These are phyloP conservation scores for Pherbina coryleti DNA, from an alignment of 2,888 invertebrate species.

Conservation along the genomic window DNA sequence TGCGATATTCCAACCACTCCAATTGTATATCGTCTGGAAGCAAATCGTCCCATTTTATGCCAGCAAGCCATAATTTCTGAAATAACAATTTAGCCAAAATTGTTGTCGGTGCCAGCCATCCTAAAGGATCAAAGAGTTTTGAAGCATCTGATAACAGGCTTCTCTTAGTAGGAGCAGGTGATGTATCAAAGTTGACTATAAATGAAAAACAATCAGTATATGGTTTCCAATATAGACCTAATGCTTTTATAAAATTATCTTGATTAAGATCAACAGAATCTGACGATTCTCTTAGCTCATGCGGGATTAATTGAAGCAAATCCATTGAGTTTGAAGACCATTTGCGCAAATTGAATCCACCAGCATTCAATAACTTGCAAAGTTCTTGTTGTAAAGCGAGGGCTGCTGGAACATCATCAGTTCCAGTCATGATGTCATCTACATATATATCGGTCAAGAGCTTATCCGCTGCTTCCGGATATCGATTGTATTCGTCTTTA, in stretches of 20 bases:
- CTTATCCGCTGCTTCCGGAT: too few relatives aligned
- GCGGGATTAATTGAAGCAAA: too few relatives aligned
- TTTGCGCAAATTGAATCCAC: neutral
- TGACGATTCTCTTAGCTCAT: neutral
- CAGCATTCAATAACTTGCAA: neutral
- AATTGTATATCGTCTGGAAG: neutral
- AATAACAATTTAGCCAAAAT: constrained; percentile 45
- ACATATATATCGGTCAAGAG: too few relatives aligned
- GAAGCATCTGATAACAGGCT: constrained; percentile 43
- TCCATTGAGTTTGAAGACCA: too few relatives aligned
- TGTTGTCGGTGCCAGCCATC: constrained; percentile 42
- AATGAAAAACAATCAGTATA: too few relatives aligned
- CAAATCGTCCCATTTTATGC: constrained; percentile 40
- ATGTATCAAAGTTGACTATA: too few relatives aligned
- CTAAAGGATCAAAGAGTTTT: constrained; percentile 45
- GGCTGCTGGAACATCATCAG: too few relatives aligned
- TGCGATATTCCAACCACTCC: neutral
- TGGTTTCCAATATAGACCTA: neutral
- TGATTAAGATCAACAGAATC: neutral
- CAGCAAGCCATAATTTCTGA: constrained; percentile 42
- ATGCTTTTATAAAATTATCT: neutral
- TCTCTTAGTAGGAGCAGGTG: too few relatives aligned
- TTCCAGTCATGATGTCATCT: too few relatives aligned
- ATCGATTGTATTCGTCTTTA: too few relatives aligned
- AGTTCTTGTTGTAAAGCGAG: neutral